phyloP scores from a whole-genome alignment of 2,113 vertebrate species.

The Taxidea taxus region DNA sequence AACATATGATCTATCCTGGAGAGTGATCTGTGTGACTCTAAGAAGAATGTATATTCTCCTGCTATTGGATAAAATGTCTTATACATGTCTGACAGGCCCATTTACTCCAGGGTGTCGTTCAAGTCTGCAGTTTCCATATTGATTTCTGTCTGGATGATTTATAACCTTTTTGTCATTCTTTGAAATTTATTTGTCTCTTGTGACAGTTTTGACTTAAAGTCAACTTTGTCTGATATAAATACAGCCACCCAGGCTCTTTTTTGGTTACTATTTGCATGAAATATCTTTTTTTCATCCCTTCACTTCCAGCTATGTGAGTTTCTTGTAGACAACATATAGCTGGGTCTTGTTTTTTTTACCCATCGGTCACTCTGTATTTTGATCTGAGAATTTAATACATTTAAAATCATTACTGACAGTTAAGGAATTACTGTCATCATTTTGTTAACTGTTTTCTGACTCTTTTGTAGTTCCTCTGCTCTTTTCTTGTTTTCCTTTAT shows the following conservation, averaged over 20 bases:
- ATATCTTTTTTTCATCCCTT: neutral
- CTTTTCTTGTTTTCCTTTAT: neutral
- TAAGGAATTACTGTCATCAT: neutral
- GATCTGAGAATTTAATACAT: neutral
- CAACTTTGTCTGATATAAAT: too few relatives aligned
- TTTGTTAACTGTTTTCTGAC: neutral
- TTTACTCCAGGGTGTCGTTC: neutral
- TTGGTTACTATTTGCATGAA: neutral
- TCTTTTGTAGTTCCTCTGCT: neutral
- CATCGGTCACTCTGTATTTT: neutral
- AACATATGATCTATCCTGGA: neutral
- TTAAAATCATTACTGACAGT: neutral
- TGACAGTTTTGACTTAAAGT: neutral
- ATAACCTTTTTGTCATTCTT: neutral
- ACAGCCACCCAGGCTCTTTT: neutral
- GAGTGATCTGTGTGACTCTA: neutral
- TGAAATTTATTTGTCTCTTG: neutral
- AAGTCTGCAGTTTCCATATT: neutral
- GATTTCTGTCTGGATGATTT: neutral
- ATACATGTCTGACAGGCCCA: neutral
- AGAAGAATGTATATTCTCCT: neutral
- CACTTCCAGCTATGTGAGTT: neutral
- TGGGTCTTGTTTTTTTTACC: neutral
- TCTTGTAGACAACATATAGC: neutral
- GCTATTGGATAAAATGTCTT: neutral